These are phyloP conservation scores for Drosophila kanapiae DNA, from an alignment of 1,140 invertebrate genomes.

Conservation along the genomic window DNA sequence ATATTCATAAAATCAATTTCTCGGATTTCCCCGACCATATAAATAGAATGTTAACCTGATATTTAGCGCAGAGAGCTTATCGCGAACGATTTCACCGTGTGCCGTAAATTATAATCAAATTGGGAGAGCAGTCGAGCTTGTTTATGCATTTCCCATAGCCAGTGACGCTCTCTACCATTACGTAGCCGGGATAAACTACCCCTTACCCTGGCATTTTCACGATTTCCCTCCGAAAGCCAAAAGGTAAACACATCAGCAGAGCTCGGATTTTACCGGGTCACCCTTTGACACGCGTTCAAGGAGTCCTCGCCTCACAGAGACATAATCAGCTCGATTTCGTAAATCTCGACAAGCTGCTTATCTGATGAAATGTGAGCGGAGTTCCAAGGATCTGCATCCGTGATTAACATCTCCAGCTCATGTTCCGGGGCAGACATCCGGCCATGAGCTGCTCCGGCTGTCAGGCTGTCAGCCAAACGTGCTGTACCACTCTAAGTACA, in stretches of 20 bases:
- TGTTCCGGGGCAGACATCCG: conserved; percentile 57
- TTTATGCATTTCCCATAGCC: conserved; percentile 71
- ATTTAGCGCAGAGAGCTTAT: conserved; percentile 59
- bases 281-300: conserved; percentile 68
- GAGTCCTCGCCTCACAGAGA: conserved; percentile 47
- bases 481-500: conserved; percentile 60
- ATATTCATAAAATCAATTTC: conserved; percentile 52
- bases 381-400: conserved; percentile 59
- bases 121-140: conserved; percentile 67
- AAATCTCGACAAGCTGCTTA: conserved; percentile 84
- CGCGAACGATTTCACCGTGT: conserved; percentile 40
- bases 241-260: conserved; percentile 71
- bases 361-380: conserved; percentile 81
- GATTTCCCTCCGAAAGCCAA: conserved; percentile 56
- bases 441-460: conserved; percentile 38
- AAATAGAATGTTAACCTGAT: conserved; percentile 65
- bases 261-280: conserved; percentile 23
- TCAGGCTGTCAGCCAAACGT: conserved; percentile 72
- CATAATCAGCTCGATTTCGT: conserved; percentile 83
- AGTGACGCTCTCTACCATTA: conserved; percentile 18
- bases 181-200: conserved; percentile 31
- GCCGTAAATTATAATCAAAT: conserved; percentile 82
- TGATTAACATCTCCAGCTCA: conserved; percentile 74
- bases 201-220: neutral
- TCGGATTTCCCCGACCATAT: neutral